These are phyloP conservation scores for Toxotes chatareus DNA, from an alignment of 2,113 vertebrate species.

Conservation along the genomic window DNA sequence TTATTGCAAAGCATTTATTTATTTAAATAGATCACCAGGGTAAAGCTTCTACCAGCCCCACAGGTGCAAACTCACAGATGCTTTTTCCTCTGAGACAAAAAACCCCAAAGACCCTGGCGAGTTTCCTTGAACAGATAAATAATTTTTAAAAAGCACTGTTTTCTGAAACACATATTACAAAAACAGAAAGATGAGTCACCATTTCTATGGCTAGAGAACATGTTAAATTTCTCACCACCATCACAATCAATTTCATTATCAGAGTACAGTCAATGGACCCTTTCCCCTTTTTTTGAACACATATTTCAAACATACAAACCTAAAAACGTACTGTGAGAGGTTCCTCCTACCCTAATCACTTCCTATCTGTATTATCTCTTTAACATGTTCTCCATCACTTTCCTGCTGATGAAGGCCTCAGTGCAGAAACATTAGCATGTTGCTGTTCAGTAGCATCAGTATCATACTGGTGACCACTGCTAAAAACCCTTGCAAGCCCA, in stretches of 20 bases:
- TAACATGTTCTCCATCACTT: not conserved
- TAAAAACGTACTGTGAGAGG: not conserved
- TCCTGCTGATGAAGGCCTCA: constrained; percentile 8
- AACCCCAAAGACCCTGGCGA: not conserved
- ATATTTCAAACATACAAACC: not conserved
- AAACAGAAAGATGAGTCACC: not conserved
- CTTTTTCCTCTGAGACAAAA: not conserved
- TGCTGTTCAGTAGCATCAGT: constrained; percentile 41
- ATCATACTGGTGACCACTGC: constrained; percentile 17
- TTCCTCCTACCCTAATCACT: not conserved
- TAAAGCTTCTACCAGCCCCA: too few species aligned
- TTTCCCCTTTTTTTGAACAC: not conserved
- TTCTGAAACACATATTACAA: not conserved
- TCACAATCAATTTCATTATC: not conserved
- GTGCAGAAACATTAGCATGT: constrained; percentile 18
- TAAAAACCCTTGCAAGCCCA: constrained; percentile 11
- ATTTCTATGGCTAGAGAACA: not conserved
- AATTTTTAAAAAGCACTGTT: not conserved
- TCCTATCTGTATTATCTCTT: not conserved
- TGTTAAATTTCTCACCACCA: not conserved
- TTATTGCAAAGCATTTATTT: not conserved
- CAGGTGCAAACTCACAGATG: not conserved
- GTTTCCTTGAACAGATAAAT: not conserved
- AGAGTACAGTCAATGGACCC: not conserved
- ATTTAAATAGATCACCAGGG: constrained; percentile 10